Conservation (phyloP, 2,113 vertebrate genomes). For the Smithornis capensis region DNA sequence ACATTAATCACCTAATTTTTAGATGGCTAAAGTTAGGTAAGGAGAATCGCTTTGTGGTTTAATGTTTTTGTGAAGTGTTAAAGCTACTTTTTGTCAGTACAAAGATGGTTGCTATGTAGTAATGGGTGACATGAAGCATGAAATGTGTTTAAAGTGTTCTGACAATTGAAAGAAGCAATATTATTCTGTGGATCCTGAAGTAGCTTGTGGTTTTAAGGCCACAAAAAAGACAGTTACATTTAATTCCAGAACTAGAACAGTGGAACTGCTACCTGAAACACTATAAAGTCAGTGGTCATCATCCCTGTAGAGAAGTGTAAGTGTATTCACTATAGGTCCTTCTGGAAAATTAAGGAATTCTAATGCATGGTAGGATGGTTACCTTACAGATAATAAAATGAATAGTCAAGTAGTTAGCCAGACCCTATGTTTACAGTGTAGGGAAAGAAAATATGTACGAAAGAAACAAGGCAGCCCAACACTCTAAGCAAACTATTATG, state of each 20-base stretch:
- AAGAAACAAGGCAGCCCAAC: not conserved
- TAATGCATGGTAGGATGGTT: not conserved
- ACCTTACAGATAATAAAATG: not conserved
- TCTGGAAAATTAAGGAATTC: not conserved
- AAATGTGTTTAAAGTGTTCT: conserved; percentile 36
- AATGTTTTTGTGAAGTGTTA: conserved; percentile 9
- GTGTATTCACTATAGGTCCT: not conserved
- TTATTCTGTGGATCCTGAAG: not conserved
- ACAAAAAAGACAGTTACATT: not conserved
- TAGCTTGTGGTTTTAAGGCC: not conserved
- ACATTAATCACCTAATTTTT: not conserved
- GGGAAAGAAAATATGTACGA: not conserved
- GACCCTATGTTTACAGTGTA: not conserved
- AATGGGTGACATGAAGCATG: conserved; percentile 10
- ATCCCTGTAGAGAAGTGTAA: not conserved
- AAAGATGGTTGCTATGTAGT: not conserved
- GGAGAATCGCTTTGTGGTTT: not conserved
- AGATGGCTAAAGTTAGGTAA: not conserved
- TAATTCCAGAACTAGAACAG: not conserved
- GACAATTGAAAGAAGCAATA: conserved; percentile 5
- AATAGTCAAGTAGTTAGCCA: not conserved
- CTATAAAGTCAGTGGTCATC: not conserved
- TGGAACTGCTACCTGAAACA: no score
- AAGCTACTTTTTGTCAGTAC: conserved; percentile 7
- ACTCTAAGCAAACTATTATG: not conserved